phyloP scores from a whole-genome alignment of 2,888 invertebrate species.

The Tenthredo distinguenda region DNA sequence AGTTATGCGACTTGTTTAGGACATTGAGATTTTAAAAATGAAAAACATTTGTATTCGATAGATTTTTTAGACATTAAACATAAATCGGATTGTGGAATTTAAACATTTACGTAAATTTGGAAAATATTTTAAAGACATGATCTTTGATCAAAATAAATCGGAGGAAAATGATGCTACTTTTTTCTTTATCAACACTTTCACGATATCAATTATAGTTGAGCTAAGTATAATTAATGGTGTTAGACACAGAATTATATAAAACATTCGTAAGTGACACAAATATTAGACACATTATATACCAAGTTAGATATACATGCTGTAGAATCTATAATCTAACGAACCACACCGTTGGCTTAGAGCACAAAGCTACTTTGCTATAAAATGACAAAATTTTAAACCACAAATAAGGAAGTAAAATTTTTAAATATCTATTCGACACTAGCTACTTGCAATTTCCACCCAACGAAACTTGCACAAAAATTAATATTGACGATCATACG shows the following conservation, averaged over 20 bases:
- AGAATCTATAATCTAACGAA: conserved; percentile 31
- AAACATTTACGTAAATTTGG: neutral
- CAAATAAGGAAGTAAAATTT: neutral
- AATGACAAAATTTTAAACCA: conserved; percentile 20
- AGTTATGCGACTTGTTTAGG: neutral
- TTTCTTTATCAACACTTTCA: no score
- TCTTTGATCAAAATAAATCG: neutral
- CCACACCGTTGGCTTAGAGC: neutral
- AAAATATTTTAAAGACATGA: neutral
- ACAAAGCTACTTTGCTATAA: conserved; percentile 11
- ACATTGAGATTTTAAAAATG: neutral
- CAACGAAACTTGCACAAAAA: neutral
- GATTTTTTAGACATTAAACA: neutral
- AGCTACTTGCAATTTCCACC: neutral
- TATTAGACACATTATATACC: conserved; percentile 33
- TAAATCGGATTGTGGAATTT: neutral
- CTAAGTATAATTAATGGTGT: conserved; percentile 67
- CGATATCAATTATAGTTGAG: no score
- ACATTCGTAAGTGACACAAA: conserved; percentile 17
- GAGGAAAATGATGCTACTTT: neutral
- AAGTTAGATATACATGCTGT: conserved; percentile 41
- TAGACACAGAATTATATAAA: conserved; percentile 72
- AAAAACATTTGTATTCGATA: neutral
- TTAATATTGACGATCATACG: neutral
- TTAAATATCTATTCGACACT: conserved; percentile 18